phyloP scores from a whole-genome alignment of 1,140 invertebrate genomes.

The Macrocentrus cingulum region DNA sequence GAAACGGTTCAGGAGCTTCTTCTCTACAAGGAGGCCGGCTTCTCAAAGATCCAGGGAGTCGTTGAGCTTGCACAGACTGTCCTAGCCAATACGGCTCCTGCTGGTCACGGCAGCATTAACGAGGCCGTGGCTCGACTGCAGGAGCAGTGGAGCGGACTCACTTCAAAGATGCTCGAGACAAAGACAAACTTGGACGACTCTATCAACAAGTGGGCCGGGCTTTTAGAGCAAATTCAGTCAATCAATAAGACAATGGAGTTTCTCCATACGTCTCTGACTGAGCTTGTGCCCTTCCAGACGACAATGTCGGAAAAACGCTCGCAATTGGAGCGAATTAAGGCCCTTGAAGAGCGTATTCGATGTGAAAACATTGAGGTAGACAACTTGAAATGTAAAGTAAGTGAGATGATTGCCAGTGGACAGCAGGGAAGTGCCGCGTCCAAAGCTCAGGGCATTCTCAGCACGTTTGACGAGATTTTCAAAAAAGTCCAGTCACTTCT shows the following conservation, averaged over 20 bases:
- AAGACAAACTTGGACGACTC: slow-evolving; percentile 87
- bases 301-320: slow-evolving; percentile 82
- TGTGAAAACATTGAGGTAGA: slow-evolving; percentile 93
- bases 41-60: slow-evolving; percentile 79
- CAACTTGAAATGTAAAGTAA: slow-evolving; percentile 79
- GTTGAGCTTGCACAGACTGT: slow-evolving; percentile 89
- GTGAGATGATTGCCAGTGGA: slow-evolving; percentile 84
- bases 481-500: slow-evolving; percentile 67
- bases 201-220: slow-evolving; percentile 85
- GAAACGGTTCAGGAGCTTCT: slow-evolving; percentile 83
- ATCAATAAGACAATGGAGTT: slow-evolving; percentile 81
- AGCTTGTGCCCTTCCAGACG: slow-evolving; percentile 74
- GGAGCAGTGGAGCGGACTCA: slow-evolving; percentile 85
- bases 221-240: slow-evolving; percentile 83
- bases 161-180: slow-evolving; percentile 85
- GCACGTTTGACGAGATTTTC: slow-evolving; percentile 58
- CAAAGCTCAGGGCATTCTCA: slow-evolving; percentile 81
- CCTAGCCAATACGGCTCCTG: slow-evolving; percentile 87
- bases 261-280: slow-evolving; percentile 71
- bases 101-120: slow-evolving; percentile 85
- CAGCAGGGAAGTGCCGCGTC: slow-evolving; percentile 79
- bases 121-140: slow-evolving; percentile 80
- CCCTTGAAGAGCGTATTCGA: slow-evolving; percentile 83
- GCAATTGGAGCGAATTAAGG: slow-evolving; percentile 83
- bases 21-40: slow-evolving; percentile 88